Base-by-base conservation (phyloP, 2,797 vertebrate genomes). In the Steatocranus sp. region DNA sequence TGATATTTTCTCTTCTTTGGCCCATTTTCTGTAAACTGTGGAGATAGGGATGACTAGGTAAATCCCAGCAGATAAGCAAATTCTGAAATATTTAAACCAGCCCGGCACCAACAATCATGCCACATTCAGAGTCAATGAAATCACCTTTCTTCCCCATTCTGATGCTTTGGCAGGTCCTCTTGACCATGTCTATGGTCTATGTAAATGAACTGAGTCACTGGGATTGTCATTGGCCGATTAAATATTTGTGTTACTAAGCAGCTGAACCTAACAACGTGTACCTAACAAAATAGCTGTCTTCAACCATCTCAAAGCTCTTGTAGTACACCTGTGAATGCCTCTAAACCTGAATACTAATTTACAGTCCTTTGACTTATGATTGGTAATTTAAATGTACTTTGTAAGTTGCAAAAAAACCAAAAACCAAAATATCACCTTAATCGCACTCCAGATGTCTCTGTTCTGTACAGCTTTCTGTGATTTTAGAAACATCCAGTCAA, bases 231-330 rank as follows among this genome's bases (percentile, higher is more conserved):
- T 61, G 58, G 58, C 32, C 5, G 2, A 41, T 41, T 41, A 68
- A 41, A 68, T 17, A 68, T 68, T 41, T 41, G 36, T 6, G 12
- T 68, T 43, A 11, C n/a, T 6, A 23, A 68, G 63, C 36, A 25
- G 36, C 20, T 68, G 36, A 41, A 17, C 36, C 27, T 32, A 56
- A 56, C 27, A 56, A 41, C 2, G 2, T 66, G 34, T 66, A 66
- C 34, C 61, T 66, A 66, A 66, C 61, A 66, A 66, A 66, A 23
- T 23, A 38, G 61, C 61, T 38, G 36, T 41, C 63, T 68, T 68
- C 20, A 68, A 27, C 66, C 41, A 70, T 46, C 41, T 70, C 23
- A 15, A 10, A 68, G 66, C 23, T 46, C 38, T 68, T 41, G 36
- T 68, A 25, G 12, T 41, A 1, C 11, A 68, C 61, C 20, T 41